These are phyloP conservation scores for Falco novaeseelandiae DNA, from an alignment of 2,797 vertebrate genomes.

Conservation along the genomic window DNA sequence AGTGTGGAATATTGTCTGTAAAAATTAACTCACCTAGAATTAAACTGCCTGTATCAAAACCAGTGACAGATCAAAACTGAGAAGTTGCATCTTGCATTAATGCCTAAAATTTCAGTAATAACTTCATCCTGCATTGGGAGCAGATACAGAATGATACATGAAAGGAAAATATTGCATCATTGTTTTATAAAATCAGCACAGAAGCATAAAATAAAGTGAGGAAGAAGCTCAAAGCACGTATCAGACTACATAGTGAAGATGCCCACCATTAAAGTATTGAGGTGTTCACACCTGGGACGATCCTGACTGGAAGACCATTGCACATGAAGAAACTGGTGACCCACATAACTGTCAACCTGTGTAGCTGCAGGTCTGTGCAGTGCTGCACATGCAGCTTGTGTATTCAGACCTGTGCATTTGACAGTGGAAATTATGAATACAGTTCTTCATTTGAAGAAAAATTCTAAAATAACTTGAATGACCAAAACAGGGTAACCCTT, in stretches of 20 bases:
- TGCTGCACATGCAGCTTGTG: neutral
- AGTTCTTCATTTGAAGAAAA: neutral
- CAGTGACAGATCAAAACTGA: neutral
- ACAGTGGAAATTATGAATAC: neutral
- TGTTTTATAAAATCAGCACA: neutral
- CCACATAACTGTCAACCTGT: neutral
- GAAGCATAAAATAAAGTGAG: neutral
- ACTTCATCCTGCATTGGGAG: neutral
- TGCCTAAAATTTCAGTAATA: neutral
- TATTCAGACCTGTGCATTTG: neutral
- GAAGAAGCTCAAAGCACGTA: neutral
- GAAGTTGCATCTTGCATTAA: neutral
- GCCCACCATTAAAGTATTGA: neutral
- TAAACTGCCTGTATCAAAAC: neutral
- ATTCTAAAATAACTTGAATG: neutral
- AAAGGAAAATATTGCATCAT: neutral
- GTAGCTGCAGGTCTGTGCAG: neutral
- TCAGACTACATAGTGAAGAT: neutral
- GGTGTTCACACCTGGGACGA: neutral
- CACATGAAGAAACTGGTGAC: neutral
- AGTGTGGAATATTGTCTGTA: neutral
- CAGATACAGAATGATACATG: neutral
- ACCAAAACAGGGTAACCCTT: neutral
- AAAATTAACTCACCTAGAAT: neutral
- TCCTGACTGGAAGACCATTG: neutral